phyloP scores from a whole-genome alignment of 2,888 invertebrate species.

The Rhagonycha fulva region DNA sequence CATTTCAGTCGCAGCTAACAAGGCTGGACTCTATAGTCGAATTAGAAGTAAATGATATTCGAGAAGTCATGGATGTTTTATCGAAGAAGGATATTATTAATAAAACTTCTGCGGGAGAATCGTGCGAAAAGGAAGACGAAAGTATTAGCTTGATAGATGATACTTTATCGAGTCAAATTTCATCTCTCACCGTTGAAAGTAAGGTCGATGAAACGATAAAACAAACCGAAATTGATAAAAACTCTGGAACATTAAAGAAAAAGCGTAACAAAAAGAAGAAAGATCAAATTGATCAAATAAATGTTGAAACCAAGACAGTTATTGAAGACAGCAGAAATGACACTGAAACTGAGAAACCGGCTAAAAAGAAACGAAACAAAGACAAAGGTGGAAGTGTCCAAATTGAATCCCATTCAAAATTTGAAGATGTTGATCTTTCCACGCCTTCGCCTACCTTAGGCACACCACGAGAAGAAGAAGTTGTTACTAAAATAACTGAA shows the following conservation, averaged over 20 bases:
- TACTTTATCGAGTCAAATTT: not conserved
- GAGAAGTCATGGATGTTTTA: slow-evolving; percentile 51
- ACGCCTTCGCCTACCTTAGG: not conserved
- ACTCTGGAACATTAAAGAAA: not conserved
- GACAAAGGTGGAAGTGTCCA: not conserved
- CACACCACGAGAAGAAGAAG: not conserved
- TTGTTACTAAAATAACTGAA: not conserved
- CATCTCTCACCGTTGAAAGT: not conserved
- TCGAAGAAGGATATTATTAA: slow-evolving; percentile 28
- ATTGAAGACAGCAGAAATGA: not conserved
- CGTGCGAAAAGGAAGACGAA: not conserved
- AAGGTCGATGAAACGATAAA: not conserved
- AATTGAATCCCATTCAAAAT: not conserved
- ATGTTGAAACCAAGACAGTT: not conserved
- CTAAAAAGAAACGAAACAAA: not conserved
- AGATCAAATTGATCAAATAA: not conserved
- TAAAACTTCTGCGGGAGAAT: not conserved
- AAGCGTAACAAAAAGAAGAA: not conserved
- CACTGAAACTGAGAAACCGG: not conserved
- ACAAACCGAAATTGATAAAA: not conserved
- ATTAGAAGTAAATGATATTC: slow-evolving; percentile 50
- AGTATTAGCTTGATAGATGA: not conserved
- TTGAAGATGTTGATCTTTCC: not conserved
- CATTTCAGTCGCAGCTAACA: slow-evolving; percentile 41
- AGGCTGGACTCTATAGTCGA: slow-evolving; percentile 50